Percentiles rank a stretch among this genome's conserved stretches.
These are phyloP conservation scores for Amia ocellicauda DNA, from an alignment of 2,113 vertebrate species.

Conservation along the genomic window DNA sequence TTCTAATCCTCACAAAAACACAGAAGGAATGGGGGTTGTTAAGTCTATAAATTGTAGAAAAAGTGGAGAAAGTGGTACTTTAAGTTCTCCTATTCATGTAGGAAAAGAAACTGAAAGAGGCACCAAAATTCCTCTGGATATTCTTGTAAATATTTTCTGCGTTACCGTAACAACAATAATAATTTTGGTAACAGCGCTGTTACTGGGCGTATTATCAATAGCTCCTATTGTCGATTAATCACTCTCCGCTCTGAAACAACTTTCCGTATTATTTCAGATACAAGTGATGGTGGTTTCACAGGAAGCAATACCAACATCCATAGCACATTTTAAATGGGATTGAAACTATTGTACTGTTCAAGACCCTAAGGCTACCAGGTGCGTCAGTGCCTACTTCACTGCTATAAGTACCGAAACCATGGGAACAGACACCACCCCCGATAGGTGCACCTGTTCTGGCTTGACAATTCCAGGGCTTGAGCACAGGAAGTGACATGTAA, in stretches of 20 bases:
- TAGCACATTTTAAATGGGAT: too few species aligned
- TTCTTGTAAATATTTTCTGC: neutral
- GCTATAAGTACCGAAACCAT: constrained; percentile 31
- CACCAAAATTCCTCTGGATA: too few species aligned
- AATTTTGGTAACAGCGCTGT: neutral
- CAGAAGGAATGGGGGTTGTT: too few species aligned
- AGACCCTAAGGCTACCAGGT: constrained; percentile 26
- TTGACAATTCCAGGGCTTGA: constrained; percentile 18
- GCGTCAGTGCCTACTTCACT: constrained; percentile 17
- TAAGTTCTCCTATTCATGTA: too few species aligned
- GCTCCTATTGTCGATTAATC: too few species aligned
- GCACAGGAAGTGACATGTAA: neutral
- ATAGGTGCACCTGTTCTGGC: constrained; percentile 35
- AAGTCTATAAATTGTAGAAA: too few species aligned
- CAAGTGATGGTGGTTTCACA: constrained; percentile 39
- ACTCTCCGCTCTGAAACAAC: too few species aligned
- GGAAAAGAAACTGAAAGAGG: too few species aligned
- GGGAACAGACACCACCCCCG: constrained; percentile 30
- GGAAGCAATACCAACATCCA: constrained; percentile 39
- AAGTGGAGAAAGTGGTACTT: too few species aligned
- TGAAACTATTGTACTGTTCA: too few species aligned
- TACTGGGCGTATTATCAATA: neutral
- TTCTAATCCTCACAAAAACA: too few species aligned
- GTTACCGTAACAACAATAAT: neutral
- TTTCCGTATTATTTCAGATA: too few species aligned